Base-by-base conservation (phyloP, 2,113 vertebrate genomes). In the Trinectes maculatus region DNA sequence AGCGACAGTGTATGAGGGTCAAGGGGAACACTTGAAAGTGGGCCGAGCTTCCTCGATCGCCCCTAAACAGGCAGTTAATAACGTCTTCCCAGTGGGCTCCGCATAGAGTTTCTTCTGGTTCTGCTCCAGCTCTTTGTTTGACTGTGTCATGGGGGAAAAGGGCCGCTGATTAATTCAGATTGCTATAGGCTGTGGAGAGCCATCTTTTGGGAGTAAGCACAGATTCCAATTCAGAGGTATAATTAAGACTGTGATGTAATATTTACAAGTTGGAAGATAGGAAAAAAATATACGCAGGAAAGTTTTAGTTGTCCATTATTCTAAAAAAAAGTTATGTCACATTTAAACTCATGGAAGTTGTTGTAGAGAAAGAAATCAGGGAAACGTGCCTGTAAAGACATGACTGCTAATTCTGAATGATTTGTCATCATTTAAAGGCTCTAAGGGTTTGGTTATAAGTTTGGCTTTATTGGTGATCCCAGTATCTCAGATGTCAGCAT, bases 11-110 rank as follows among this genome's bases (percentile, higher is more conserved):
- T 40, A 43, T 19, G 57, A 43, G 80, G 76, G 76, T 74, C 62
- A 48, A 72, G 71, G 61, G 61, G 77, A 69, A 40, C 40, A 44
- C 63, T 55, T 63, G 59, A 58, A 43, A 70, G 66, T 61, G 74
- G 69, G 72, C 55, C 25, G 61, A 43, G 71, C 33, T 76, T 58
- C 31, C 43, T 78, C 73, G n/a, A 8, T 70, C n/a, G 75, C 69
- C 86, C 66, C 71, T 63, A 78, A 77, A 77, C 71, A 79, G 22
- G 51, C 68, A 74, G 61, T 90, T 84, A 58, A 84, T 79, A 77
- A 85, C 70, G 83, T 77, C 60, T 68, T 79, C 86, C 69, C 78
- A 54, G 53, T 4, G 69, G 80, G 64, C 65, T 52, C 49, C 18
- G 66, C 43, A 11, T 22, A 62, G 60, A 66, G n/a, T 56, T 63